Evolutionary conservation across 2,113 vertebrate genomes (phyloP).

Genomic region (Electrona antarctica): DNA sequence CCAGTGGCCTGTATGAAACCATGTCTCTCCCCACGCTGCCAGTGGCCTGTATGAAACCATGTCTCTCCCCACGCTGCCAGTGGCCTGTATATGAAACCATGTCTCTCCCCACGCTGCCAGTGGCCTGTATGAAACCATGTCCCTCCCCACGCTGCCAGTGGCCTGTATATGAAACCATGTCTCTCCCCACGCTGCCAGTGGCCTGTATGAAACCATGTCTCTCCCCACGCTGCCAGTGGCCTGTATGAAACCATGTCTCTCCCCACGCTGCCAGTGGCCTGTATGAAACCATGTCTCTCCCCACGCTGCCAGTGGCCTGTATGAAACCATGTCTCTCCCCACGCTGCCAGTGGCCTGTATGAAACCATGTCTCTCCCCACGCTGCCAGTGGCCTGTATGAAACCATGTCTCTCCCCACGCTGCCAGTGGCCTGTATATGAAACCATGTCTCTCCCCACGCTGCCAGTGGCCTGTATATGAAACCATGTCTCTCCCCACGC

Average conservation of each 20-base stretch:
- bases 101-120: conserved; percentile 9
- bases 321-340: conserved; percentile 8
- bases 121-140: conserved; percentile 2
- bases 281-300: conserved; percentile 8
- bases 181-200: conserved; percentile 9
- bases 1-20: conserved; percentile 4
- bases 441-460: conserved; percentile 12
- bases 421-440: no score
- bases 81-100: no score
- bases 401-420: conserved; percentile 12
- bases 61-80: conserved; percentile 9
- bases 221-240: conserved; percentile 6
- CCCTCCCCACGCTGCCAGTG: conserved; percentile 8
- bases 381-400: background rate
- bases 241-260: conserved; percentile 5
- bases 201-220: conserved; percentile 6
- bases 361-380: conserved; percentile 10
- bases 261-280: conserved; percentile 7
- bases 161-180: conserved; percentile 2
- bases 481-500: conserved; percentile 12
- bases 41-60: conserved; percentile 1
- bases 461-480: no score
- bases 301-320: conserved; percentile 2
- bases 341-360: no score
- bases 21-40: conserved; percentile 7